A percentile compares a stretch with the other conserved stretches of the same genome.
These are phyloP conservation scores for Aphodius sticticus DNA, from an alignment of 2,888 invertebrate genomes.

Conservation along the genomic window DNA sequence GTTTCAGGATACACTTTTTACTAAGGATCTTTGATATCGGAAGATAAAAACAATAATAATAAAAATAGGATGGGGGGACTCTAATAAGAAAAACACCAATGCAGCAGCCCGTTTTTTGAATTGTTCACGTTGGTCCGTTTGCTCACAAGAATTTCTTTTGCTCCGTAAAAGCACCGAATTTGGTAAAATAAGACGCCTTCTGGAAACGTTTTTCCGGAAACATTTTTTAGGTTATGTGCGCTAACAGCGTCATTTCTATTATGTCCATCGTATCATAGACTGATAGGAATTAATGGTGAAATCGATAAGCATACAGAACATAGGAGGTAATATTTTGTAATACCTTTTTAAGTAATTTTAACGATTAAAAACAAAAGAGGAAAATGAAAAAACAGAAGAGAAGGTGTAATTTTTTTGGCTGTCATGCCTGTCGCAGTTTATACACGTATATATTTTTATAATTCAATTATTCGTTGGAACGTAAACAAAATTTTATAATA, in stretches of 20 bases:
- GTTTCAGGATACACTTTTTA: constrained; percentile 38
- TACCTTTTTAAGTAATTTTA: constrained; percentile 10
- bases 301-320: neutral
- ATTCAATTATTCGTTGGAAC: neutral
- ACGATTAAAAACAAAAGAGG: neutral
- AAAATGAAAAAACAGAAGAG: neutral
- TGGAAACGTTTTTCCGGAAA: too few relatives aligned
- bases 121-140: neutral
- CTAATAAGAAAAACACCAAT: constrained; percentile 12
- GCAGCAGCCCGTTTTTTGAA: neutral
- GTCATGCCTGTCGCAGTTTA: neutral
- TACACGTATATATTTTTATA: neutral
- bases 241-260: neutral
- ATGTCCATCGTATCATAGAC: neutral
- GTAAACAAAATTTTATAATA: neutral
- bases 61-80: neutral
- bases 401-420: neutral
- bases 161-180: neutral
- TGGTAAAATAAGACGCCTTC: neutral
- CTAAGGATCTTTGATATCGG: constrained; percentile 8
- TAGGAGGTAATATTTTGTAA: neutral
- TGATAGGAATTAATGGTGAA: neutral
- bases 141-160: neutral
- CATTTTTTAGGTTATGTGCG: too few relatives aligned
- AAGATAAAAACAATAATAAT: neutral